A percentile compares a stretch with the other conserved stretches of the same genome.
Evolutionary conservation across 2,888 invertebrate genomes (phyloP).

Genomic region (Erebia ligea): DNA sequence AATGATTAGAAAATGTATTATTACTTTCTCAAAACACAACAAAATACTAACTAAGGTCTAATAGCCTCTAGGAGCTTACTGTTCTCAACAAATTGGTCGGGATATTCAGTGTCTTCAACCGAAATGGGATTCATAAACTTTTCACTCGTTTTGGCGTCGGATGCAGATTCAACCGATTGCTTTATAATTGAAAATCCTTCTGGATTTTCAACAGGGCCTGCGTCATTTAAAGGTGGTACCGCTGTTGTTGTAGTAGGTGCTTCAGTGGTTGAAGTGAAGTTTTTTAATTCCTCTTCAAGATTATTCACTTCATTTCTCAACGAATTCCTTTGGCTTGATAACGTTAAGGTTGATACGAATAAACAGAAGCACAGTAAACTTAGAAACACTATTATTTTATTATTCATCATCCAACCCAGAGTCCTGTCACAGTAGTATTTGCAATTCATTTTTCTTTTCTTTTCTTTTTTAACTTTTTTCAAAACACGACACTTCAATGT

Average conservation of each 20-base stretch:
- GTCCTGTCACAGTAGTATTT: constrained; percentile 61
- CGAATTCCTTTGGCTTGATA: constrained; percentile 65
- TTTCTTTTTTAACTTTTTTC: not conserved
- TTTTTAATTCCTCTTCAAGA: constrained; percentile 37
- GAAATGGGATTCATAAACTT: not conserved
- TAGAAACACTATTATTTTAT: constrained; percentile 70
- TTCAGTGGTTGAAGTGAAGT: constrained; percentile 28
- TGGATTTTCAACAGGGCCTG: not conserved
- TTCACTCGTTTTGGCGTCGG: not conserved
- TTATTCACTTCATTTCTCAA: constrained; percentile 50
- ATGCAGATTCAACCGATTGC: not conserved
- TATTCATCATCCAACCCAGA: constrained; percentile 66
- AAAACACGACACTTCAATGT: not conserved
- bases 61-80: constrained; percentile 27
- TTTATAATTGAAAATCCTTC: not conserved
- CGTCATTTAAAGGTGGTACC: too few species aligned
- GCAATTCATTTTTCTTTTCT: constrained; percentile 50
- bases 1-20: not conserved
- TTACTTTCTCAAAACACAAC: not conserved
- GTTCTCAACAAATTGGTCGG: constrained; percentile 17
- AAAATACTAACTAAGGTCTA: not conserved
- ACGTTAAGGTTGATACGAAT: constrained; percentile 65
- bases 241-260: not conserved
- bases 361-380: constrained; percentile 63
- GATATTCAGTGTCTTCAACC: not conserved